These are phyloP conservation scores for Alligator sinensis DNA, from an alignment of 2,113 vertebrate genomes.

Conservation along the genomic window DNA sequence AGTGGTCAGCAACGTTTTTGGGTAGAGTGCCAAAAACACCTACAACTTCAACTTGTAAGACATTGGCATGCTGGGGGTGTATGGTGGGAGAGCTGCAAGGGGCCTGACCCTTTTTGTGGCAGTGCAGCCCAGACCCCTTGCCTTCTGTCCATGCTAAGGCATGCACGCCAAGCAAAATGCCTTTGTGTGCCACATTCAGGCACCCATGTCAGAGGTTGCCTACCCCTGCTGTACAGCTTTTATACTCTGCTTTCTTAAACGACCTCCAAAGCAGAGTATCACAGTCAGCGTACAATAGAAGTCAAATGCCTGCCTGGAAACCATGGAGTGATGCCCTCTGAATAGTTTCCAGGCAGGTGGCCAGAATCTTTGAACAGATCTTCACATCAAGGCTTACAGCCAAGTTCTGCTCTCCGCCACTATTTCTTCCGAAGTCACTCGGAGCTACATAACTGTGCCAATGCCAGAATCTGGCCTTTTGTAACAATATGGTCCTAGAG, in stretches of 20 bases:
- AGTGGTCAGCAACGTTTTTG: too few species aligned
- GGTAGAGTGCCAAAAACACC: too few species aligned
- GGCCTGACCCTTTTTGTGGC: too few species aligned
- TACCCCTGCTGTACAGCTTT: not conserved
- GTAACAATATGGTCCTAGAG: not conserved
- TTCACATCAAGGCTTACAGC: conserved; percentile 61
- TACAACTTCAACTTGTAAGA: too few species aligned
- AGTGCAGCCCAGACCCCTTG: too few species aligned
- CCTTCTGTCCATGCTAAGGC: too few species aligned
- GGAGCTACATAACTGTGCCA: conserved; percentile 35
- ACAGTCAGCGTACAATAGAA: conserved; percentile 55
- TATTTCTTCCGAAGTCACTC: conserved; percentile 27
- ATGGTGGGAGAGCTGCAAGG: too few species aligned
- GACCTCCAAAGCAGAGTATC: conserved; percentile 62
- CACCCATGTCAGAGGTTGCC: not conserved
- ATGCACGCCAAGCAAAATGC: too few species aligned
- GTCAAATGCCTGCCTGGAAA: conserved; percentile 73
- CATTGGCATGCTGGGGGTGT: too few species aligned
- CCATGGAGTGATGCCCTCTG: not conserved
- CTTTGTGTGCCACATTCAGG: too few species aligned
- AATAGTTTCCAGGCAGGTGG: conserved; percentile 12
- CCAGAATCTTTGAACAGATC: conserved; percentile 56
- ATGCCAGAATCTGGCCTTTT: not conserved
- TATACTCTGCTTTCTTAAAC: conserved; percentile 24
- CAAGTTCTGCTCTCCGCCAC: conserved; percentile 61